Percentiles rank a stretch among this genome's conserved stretches.
Conservation (phyloP, 2,797 vertebrate genomes). For the Scyliorhinus canicula region DNA sequence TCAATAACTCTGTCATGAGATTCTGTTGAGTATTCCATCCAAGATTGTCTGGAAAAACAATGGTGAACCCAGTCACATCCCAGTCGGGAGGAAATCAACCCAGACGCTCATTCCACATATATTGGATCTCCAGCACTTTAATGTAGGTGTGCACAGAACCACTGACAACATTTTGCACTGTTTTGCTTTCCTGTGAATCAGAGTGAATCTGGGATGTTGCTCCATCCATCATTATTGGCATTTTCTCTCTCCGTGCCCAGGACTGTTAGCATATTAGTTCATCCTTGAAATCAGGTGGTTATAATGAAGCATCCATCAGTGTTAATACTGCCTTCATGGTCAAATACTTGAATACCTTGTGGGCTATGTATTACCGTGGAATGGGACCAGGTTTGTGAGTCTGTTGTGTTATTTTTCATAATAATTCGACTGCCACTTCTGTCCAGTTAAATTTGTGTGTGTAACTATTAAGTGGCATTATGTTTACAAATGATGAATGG, state of each 20-base stretch:
- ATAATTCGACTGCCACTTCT: not conserved
- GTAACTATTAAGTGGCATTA: not conserved
- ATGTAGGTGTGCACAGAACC: not conserved
- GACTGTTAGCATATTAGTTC: not conserved
- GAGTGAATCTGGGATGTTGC: not conserved
- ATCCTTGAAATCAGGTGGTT: not conserved
- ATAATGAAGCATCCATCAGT: not conserved
- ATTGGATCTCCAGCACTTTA: not conserved
- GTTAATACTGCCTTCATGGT: not conserved
- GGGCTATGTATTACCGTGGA: not conserved
- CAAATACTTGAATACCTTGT: not conserved
- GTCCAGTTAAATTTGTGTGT: not conserved
- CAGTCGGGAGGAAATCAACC: not conserved
- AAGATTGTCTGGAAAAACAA: not conserved
- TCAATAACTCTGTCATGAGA: not conserved
- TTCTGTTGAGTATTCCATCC: not conserved
- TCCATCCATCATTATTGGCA: slow-evolving; percentile 1
- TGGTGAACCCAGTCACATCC: not conserved
- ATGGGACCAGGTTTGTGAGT: not conserved
- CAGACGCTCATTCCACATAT: not conserved
- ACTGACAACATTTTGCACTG: not conserved
- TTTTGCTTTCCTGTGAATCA: not conserved
- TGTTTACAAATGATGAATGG: not conserved
- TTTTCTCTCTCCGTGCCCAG: not conserved
- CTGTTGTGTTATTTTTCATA: not conserved